Evolutionary conservation across 2,797 vertebrate species (phyloP).

Genomic region (Syngnathus rostellatus): DNA sequence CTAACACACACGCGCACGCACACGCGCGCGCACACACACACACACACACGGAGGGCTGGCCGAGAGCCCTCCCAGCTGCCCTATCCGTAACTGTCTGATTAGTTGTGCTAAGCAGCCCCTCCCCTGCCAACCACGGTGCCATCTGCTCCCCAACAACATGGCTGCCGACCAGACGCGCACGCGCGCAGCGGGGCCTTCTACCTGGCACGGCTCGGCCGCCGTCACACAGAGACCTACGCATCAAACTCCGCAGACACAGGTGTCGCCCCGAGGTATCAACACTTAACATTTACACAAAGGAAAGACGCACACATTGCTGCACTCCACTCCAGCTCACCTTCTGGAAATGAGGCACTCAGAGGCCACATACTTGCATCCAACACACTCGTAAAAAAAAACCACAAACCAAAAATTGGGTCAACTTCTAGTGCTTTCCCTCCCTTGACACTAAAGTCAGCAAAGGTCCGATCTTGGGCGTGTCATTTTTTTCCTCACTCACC

Average conservation of each 20-base stretch:
- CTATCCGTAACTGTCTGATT: conserved; percentile 99
- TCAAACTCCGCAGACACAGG: conserved; percentile 62
- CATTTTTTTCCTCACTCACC: too few relatives aligned
- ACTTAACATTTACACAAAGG: conserved; percentile 53
- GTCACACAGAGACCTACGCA: conserved; percentile 59
- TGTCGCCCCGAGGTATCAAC: conserved; percentile 66
- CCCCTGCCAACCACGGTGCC: conserved; percentile 80
- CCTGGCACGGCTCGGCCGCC: conserved; percentile 57
- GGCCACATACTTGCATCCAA: background rate
- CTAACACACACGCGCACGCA: background rate
- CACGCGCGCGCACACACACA: conserved; percentile 15
- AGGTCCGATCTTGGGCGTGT: background rate
- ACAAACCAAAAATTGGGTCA: background rate
- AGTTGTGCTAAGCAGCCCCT: conserved; percentile 99
- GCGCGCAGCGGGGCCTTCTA: conserved; percentile 44
- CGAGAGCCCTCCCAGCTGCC: conserved; percentile 99
- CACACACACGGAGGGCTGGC: conserved; percentile 77
- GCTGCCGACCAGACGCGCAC: conserved; percentile 84
- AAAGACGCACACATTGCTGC: conserved; percentile 13
- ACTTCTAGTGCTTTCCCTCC: background rate
- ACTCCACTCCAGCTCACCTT: background rate
- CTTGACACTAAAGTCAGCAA: background rate
- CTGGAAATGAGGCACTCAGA: background rate
- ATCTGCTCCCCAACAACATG: conserved; percentile 88
- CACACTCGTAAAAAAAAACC: background rate